Conservation (phyloP, 2,113 vertebrate species). For the Chaenogobius annularis region DNA sequence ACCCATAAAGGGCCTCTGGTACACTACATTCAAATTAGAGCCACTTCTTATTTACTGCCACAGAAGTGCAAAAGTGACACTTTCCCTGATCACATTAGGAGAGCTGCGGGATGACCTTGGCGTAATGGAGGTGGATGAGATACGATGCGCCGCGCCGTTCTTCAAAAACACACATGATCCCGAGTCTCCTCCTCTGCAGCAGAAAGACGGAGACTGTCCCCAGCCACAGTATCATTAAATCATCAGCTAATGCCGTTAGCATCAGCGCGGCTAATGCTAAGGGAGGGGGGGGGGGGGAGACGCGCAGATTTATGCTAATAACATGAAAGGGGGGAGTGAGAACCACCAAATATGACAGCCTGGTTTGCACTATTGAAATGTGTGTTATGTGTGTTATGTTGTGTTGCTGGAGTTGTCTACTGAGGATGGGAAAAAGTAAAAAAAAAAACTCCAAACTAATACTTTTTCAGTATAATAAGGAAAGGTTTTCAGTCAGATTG, state of each 20-base stretch:
- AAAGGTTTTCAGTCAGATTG: too few relatives aligned
- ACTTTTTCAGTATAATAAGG: too few relatives aligned
- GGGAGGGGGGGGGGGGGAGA: constrained; percentile 8
- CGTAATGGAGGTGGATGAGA: constrained; percentile 71
- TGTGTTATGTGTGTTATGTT: too few relatives aligned
- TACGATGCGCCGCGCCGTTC: constrained; percentile 65
- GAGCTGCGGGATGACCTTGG: constrained; percentile 73
- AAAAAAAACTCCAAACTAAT: too few relatives aligned
- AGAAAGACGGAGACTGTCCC: constrained; percentile 67
- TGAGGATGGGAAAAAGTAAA: too few relatives aligned
- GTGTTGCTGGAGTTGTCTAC: too few relatives aligned
- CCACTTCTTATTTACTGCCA: constrained; percentile 75
- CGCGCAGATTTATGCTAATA: constrained; percentile 59
- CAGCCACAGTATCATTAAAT: constrained; percentile 72
- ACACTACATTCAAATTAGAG: constrained; percentile 77
- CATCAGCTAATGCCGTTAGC: constrained; percentile 69
- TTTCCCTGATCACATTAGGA: constrained; percentile 78
- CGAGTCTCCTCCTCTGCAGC: constrained; percentile 55
- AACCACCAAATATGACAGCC: too few relatives aligned
- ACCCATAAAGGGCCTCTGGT: constrained; percentile 77
- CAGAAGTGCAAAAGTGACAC: constrained; percentile 78
- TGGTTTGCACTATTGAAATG: too few relatives aligned
- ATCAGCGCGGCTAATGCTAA: constrained; percentile 51
- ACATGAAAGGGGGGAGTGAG: constrained; percentile 4
- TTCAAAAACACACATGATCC: constrained; percentile 67